A percentile compares a stretch with the other conserved stretches of the same genome.
Conservation (phyloP, 2,797 vertebrate genomes). For the Alfaro cultratus region DNA sequence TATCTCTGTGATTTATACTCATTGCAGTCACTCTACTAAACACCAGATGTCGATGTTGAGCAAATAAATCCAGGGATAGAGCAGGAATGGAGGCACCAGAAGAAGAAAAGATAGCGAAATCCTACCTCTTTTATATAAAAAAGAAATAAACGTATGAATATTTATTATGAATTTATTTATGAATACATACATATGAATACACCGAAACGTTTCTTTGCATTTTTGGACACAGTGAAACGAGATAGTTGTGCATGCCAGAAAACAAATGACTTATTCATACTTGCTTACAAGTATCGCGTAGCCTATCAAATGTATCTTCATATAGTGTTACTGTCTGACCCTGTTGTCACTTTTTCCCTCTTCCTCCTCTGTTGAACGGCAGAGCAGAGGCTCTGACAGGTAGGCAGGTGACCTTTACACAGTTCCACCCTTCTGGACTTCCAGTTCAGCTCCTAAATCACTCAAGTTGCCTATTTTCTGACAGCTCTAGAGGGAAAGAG, state of each 20-base stretch:
- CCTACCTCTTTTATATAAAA: neutral
- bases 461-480: conserved; percentile 19
- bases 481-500: conserved; percentile 17
- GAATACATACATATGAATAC: neutral
- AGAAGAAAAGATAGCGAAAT: neutral
- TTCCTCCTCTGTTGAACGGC: conserved; percentile 9
- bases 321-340: conserved; percentile 36
- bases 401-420: conserved; percentile 63
- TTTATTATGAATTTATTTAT: neutral
- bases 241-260: neutral
- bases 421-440: conserved; percentile 18
- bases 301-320: neutral
- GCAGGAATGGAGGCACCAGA: neutral
- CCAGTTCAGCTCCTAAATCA: conserved; percentile 15
- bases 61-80: neutral
- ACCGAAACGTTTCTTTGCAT: neutral
- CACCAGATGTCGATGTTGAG: neutral
- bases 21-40: neutral
- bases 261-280: neutral
- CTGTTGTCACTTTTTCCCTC: conserved; percentile 20
- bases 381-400: conserved; percentile 38
- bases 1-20: neutral
- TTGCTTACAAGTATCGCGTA: neutral
- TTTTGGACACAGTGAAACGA: neutral
- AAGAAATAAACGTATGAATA: neutral